A percentile compares a stretch with the other conserved stretches of the same genome.
Conservation (phyloP, 2,113 vertebrate genomes). For the Apodemus sylvaticus region DNA sequence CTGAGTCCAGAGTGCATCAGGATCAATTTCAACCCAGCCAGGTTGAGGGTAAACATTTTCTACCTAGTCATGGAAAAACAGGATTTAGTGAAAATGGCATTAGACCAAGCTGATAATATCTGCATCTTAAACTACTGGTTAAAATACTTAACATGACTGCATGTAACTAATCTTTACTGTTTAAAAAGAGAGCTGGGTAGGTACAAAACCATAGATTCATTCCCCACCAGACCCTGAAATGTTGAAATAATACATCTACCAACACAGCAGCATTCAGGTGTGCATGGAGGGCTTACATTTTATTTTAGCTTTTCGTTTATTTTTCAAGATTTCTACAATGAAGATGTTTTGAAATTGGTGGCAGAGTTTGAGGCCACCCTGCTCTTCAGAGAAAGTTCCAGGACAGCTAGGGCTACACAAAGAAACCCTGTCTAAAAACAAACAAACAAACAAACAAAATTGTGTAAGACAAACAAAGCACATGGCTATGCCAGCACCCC, state of each 20-base stretch:
- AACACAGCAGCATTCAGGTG: background rate
- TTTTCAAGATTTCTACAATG: conserved; percentile 57
- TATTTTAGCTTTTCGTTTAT: conserved; percentile 11
- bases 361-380: background rate
- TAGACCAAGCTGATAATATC: background rate
- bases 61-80: conserved; percentile 85
- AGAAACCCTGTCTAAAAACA: background rate
- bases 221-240: background rate
- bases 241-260: background rate
- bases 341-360: background rate
- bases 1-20: conserved; percentile 92
- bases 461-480: background rate
- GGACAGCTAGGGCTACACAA: background rate
- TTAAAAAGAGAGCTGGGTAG: background rate
- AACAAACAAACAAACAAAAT: no score
- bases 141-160: conserved; percentile 46
- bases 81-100: background rate
- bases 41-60: conserved; percentile 87
- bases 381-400: background rate
- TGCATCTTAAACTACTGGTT: conserved; percentile 10
- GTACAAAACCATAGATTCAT: background rate
- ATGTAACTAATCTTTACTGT: background rate
- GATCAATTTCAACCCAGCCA: conserved; percentile 95
- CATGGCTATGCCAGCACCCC: no score
- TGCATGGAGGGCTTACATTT: background rate